phyloP scores from a whole-genome alignment of 2,797 vertebrate species.

The Ctenosaura bakeri region DNA sequence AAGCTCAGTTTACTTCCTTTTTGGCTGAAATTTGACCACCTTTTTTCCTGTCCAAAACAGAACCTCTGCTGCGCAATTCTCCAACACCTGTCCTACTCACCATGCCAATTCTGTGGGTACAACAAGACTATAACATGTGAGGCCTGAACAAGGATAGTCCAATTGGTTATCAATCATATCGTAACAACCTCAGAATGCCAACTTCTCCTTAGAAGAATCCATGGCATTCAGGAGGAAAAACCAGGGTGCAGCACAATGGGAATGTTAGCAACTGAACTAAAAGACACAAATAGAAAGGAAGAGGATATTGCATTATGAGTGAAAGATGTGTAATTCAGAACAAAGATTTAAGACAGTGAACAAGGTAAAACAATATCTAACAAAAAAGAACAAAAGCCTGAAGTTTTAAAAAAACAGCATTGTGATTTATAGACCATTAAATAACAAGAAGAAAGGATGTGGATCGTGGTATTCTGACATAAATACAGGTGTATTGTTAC shows the following conservation, averaged over 20 bases:
- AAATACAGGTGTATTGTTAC: neutral
- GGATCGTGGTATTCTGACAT: neutral
- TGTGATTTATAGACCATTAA: neutral
- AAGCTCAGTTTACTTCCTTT: neutral
- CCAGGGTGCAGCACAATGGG: neutral
- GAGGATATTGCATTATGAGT: neutral
- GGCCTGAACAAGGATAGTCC: neutral
- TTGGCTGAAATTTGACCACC: neutral
- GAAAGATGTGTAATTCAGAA: neutral
- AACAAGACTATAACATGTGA: neutral
- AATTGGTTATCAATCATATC: neutral
- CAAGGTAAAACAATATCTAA: neutral
- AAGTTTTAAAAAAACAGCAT: neutral
- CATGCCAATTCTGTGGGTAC: neutral
- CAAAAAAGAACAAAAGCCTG: neutral
- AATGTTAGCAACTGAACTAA: neutral
- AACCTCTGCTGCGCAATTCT: neutral
- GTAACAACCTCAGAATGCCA: neutral
- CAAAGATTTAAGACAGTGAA: neutral
- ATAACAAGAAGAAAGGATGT: neutral
- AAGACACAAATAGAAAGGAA: neutral
- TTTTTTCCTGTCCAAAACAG: neutral
- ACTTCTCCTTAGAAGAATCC: neutral
- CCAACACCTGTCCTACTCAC: constrained; percentile 6
- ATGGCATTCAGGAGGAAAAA: neutral